phyloP scores from a whole-genome alignment of 1,140 invertebrate species.

The Atta texana region DNA sequence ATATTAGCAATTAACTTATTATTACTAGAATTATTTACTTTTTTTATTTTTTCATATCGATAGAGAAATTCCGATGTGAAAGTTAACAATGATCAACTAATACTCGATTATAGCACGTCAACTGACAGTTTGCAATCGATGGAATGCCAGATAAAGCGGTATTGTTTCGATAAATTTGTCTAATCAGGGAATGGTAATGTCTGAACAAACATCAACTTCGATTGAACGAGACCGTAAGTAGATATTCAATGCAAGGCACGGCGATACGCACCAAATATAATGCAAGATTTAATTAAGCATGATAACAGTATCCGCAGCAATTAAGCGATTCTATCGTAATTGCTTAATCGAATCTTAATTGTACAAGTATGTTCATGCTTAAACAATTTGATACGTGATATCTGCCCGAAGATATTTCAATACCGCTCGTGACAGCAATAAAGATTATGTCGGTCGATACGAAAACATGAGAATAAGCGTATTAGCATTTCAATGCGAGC shows the following conservation, averaged over 20 bases:
- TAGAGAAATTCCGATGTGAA: neutral
- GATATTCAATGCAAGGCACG: neutral
- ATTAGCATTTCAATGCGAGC: constrained; percentile 74
- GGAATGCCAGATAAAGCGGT: constrained; percentile 36
- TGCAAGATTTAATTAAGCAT: constrained; percentile 70
- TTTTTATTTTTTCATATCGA: neutral
- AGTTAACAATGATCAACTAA: constrained; percentile 4
- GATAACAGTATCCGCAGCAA: constrained; percentile 55
- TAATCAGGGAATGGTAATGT: constrained; percentile 46
- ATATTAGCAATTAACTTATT: too few species aligned
- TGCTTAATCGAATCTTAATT: constrained; percentile 75
- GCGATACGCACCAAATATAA: constrained; percentile 55
- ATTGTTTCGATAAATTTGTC: constrained; percentile 64
- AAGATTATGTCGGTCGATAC: constrained; percentile 72
- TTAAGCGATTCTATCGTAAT: constrained; percentile 74
- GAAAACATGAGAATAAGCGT: constrained; percentile 67
- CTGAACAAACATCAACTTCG: constrained; percentile 1
- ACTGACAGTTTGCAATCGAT: constrained; percentile 5
- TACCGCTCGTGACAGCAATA: constrained; percentile 66
- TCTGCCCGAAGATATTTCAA: constrained; percentile 69
- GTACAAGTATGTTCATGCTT: constrained; percentile 62
- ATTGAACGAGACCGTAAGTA: constrained; percentile 22
- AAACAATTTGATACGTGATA: constrained; percentile 68
- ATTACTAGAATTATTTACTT: neutral
- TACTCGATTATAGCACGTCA: neutral